Evolutionary conservation across 23 tunicate genomes (phyloP).

Genomic region (Trididemnum miniatum): DNA sequence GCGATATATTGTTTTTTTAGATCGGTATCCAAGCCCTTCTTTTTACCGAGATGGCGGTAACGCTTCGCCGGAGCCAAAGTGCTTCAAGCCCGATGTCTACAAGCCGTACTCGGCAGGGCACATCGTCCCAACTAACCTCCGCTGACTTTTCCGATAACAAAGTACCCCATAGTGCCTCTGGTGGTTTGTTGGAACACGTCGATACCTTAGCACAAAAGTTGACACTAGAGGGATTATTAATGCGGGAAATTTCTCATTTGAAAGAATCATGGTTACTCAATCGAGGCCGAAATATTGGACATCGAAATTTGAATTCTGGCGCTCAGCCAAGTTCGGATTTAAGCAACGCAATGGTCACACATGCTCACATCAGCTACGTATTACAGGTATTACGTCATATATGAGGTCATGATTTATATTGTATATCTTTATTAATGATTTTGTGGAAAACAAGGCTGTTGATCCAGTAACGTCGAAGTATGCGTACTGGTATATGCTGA

Average conservation of each 20-base stretch:
- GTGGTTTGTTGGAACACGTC: conserved; percentile 67
- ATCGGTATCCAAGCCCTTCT: conserved; percentile 73
- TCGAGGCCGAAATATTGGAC: conserved; percentile 24
- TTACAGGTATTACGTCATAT: conserved; percentile 54
- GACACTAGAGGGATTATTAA: conserved; percentile 73
- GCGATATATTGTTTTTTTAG: conserved; percentile 27
- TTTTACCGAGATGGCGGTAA: conserved; percentile 82
- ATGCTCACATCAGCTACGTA: conserved; percentile 76
- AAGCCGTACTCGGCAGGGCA: conserved; percentile 19
- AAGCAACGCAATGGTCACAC: conserved; percentile 50
- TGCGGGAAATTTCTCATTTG: conserved; percentile 63
- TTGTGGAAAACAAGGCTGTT: too few relatives aligned
- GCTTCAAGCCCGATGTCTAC: conserved; percentile 23
- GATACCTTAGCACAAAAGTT: conserved; percentile 80
- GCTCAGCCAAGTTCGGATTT: conserved; percentile 39
- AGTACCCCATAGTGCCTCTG: conserved; percentile 12
- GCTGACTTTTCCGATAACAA: conserved; percentile 54
- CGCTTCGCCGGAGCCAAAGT: conserved; percentile 62
- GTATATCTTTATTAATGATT: too few relatives aligned
- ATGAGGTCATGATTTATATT: too few relatives aligned
- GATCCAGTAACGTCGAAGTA: too few relatives aligned
- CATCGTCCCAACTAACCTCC: conserved; percentile 57
- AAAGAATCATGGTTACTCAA: conserved; percentile 40
- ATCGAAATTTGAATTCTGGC: conserved; percentile 14
- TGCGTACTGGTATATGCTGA: too few relatives aligned